Base-by-base conservation (phyloP, 2,113 vertebrate species). In the Tachysurus fulvidraco region DNA sequence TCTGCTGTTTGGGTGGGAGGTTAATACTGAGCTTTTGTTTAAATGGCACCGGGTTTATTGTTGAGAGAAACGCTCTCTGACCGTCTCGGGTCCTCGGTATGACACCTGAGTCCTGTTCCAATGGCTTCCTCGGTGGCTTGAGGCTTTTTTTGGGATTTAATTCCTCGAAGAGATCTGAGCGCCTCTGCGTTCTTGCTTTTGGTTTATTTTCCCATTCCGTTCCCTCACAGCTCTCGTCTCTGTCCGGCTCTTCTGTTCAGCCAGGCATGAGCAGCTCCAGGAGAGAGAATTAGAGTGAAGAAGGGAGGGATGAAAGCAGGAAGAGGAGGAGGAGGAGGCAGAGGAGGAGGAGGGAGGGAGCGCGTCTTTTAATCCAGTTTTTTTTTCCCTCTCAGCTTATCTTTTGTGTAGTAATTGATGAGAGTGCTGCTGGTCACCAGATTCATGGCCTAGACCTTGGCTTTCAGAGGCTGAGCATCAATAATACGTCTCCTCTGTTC, bases 401-500 rank as follows among this genome's bases (percentile, higher is more conserved):
- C 95, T 94, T 91, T 5, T 90, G 87, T 88, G 88, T 91, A 93
- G 94, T 94, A 94, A 96, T 95, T 95, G 95, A 93, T 94, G 91
- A 92, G 94, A 92, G 94, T 89, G 90, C 91, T 90, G 94, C 94
- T 95, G 93, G 91, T 92, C 91, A 93, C 67, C 62, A 91, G 92
- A 95, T 96, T 95, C 91, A 93, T 94, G 93, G 95, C 95, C 93
- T 83, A 94, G 95, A 95, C 96, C 95, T 94, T 94, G 94, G 94
- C 94, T 94, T 94, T 96, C 94, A 95, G 95, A 95, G 94, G 95
- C 93, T 94, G 90, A 83, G 92, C 93, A 96, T 96, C 95, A 96
- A 96, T 96, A 95, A 96, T 71, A 54, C 92, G 93, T 93, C 91
- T 92, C 86, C 81, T 36, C 67, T 46, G 62, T 81, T 93, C 93